These are phyloP conservation scores for Aphidius colemani DNA, from an alignment of 2,888 invertebrate species.

Conservation along the genomic window DNA sequence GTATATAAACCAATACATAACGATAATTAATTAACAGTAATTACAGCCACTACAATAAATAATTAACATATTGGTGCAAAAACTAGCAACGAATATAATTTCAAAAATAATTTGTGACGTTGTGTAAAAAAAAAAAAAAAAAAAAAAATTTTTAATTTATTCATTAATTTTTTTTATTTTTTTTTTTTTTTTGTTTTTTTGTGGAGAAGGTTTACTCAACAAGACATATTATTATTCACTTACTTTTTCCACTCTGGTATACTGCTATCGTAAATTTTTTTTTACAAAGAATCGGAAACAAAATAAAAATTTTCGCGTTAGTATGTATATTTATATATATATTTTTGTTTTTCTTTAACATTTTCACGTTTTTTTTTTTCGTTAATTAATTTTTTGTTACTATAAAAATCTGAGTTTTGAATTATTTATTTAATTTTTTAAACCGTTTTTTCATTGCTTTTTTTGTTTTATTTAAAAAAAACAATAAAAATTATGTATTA, in stretches of 20 bases:
- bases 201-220: conserved; percentile 34
- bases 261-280: conserved; percentile 68
- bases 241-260: conserved; percentile 97
- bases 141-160: too few relatives aligned
- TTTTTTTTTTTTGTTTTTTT: conserved; percentile 19
- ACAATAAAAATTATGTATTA: conserved; percentile 60
- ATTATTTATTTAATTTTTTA: conserved; percentile 21
- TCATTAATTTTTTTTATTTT: too few relatives aligned
- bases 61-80: conserved; percentile 28
- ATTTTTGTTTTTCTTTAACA: conserved; percentile 20
- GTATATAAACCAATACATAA: conserved; percentile 15
- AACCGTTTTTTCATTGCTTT: conserved; percentile 33
- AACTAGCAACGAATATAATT: conserved; percentile 27
- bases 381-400: conserved; percentile 22
- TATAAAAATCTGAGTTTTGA: conserved; percentile 26
- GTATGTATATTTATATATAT: conserved; percentile 41
- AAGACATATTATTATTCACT: conserved; percentile 62
- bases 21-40: conserved; percentile 30
- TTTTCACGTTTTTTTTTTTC: too few relatives aligned
- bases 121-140: conserved; percentile 24
- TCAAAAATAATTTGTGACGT: too few relatives aligned
- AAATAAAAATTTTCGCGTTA: conserved; percentile 59
- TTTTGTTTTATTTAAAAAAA: conserved; percentile 26
- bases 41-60: conserved; percentile 35
- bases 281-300: conserved; percentile 60